A percentile compares a stretch with the other conserved stretches of the same genome.
phyloP scores from a whole-genome alignment of 1,140 invertebrate species.

The Zaprionus davidi region DNA sequence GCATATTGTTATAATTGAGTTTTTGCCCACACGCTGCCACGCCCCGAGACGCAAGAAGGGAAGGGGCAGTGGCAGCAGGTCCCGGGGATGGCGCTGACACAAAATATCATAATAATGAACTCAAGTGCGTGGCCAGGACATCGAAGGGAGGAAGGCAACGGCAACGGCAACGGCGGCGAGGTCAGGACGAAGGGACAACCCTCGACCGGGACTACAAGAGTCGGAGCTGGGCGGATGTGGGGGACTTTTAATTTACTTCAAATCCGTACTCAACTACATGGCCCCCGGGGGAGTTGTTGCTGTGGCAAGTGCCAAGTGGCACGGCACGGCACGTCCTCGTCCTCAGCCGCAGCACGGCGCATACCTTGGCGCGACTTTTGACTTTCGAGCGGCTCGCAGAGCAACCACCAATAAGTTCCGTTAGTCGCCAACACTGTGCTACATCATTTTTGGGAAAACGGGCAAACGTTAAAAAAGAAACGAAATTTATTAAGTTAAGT shows the following conservation, averaged over 20 bases:
- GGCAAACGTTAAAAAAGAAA: too few species aligned
- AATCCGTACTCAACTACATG: constrained; percentile 82
- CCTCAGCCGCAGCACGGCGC: neutral
- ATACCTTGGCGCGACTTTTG: constrained; percentile 58
- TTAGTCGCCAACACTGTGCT: constrained; percentile 41
- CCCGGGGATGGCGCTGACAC: constrained; percentile 71
- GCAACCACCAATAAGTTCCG: constrained; percentile 49
- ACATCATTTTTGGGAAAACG: neutral
- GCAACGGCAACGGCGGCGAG: neutral
- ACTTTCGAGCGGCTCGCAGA: constrained; percentile 41
- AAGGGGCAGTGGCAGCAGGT: neutral
- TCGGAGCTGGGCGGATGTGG: constrained; percentile 52
- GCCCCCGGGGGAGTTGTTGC: constrained; percentile 70
- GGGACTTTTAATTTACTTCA: constrained; percentile 84
- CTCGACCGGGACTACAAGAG: constrained; percentile 8
- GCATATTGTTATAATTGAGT: constrained; percentile 84
- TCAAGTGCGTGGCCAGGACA: constrained; percentile 50
- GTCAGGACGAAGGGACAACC: constrained; percentile 19
- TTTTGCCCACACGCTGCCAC: constrained; percentile 70
- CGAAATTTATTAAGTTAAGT: too few species aligned
- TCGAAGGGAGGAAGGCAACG: too few species aligned
- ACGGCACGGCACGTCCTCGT: constrained; percentile 17
- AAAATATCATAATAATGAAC: constrained; percentile 84
- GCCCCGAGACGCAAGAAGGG: constrained; percentile 24
- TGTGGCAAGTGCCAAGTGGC: constrained; percentile 48